phyloP scores from a whole-genome alignment of 1,140 invertebrate species.

The Euwallacea fornicatus region DNA sequence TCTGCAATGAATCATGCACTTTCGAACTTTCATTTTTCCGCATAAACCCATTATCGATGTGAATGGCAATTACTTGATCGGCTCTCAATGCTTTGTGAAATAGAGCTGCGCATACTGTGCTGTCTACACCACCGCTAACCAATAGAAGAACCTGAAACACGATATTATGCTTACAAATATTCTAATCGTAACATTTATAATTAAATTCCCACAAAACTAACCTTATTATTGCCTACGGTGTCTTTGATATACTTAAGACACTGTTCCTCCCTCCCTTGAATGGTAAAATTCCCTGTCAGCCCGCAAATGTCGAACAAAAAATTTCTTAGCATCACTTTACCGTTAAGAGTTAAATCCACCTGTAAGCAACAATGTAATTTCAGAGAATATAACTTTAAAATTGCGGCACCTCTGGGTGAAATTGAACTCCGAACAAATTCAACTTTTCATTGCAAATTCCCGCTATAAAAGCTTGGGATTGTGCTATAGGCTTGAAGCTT shows the following conservation, averaged over 20 bases:
- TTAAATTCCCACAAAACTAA: not conserved
- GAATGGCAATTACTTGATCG: slow-evolving; percentile 93
- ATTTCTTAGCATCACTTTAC: slow-evolving; percentile 89
- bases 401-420: slow-evolving; percentile 78
- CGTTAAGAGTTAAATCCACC: slow-evolving; percentile 92
- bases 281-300: slow-evolving; percentile 84
- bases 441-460: slow-evolving; percentile 91
- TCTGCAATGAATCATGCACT: slow-evolving; percentile 55
- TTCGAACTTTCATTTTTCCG: slow-evolving; percentile 90
- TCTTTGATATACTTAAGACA: slow-evolving; percentile 94
- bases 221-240: slow-evolving; percentile 86
- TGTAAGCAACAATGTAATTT: slow-evolving; percentile 1
- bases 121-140: slow-evolving; percentile 97
- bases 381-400: not conserved
- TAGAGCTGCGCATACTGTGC: slow-evolving; percentile 95
- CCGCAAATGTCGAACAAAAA: slow-evolving; percentile 92
- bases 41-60: slow-evolving; percentile 99
- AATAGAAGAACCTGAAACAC: slow-evolving; percentile 70
- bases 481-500: slow-evolving; percentile 79
- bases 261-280: slow-evolving; percentile 83
- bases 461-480: slow-evolving; percentile 81
- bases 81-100: slow-evolving; percentile 84
- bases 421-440: slow-evolving; percentile 95
- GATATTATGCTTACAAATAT: too few species aligned
- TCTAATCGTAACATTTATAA: too few species aligned